Base-by-base conservation (phyloP, 30 jellyfish, hydroid and myxozoan species). In the Calvadosia cruxmelitensis region DNA sequence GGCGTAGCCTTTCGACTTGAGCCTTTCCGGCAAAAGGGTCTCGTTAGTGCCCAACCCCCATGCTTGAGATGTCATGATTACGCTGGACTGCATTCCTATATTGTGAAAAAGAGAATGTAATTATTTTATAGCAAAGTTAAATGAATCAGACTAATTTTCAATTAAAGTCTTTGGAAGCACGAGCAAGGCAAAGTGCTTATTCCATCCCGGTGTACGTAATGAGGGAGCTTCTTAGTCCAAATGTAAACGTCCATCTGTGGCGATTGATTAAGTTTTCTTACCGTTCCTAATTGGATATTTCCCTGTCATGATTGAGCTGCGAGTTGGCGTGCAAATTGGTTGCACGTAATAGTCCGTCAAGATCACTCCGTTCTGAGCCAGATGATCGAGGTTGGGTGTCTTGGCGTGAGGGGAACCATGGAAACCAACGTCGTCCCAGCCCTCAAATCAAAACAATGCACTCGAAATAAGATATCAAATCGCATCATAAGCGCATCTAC, bases 401-500 rank as follows among this genome's bases (percentile, higher is more conserved):
- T 66, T 67, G 57, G 63, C 86, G 52, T 81, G 84, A 2, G 76
- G 81, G 2, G 93, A 73, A 12, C 93, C 86, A 57, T 81, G 93
- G 34, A 72, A 81, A 53, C 93, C 86, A 20, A 81, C 86, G 48
- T 81, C 93, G 67, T 68, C 86, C 93, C 93, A 81, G 28, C 93
- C 93, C 93, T 81, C 13, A n/a, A n/a, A n/a, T n/a, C n/a, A n/a
- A n/a, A n/a, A n/a, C n/a, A n/a, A n/a, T n/a, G n/a, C n/a, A n/a
- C n/a, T n/a, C n/a, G n/a, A n/a, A n/a, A n/a, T n/a, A n/a, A n/a
- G n/a, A n/a, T n/a, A n/a, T n/a, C n/a, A n/a, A n/a, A n/a, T n/a
- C n/a, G n/a, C n/a, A n/a, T n/a, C n/a, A n/a, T n/a, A n/a, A n/a
- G n/a, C n/a, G n/a, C n/a, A n/a, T n/a, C n/a, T n/a, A n/a, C n/a